Evolutionary conservation across 2,888 invertebrate genomes (phyloP).

Genomic region (Hirtodrosophila duncani): DNA sequence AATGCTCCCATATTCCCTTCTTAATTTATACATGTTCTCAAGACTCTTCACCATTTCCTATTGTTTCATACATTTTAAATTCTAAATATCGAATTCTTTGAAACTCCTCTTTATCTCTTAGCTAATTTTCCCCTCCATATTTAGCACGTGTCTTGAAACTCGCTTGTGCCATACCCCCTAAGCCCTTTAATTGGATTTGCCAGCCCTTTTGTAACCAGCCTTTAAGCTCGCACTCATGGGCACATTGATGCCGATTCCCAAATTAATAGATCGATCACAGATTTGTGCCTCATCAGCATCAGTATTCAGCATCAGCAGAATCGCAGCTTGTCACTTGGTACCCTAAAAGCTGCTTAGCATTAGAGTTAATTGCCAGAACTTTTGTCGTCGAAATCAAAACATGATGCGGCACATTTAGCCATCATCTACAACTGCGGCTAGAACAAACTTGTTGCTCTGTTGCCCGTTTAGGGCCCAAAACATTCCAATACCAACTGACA

Average conservation of each 20-base stretch:
- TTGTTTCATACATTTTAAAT: too few species aligned
- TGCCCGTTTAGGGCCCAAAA: conserved; percentile 10
- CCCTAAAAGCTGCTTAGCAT: conserved; percentile 57
- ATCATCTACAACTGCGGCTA: too few species aligned
- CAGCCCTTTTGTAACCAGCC: conserved; percentile 24
- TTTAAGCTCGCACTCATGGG: conserved; percentile 1
- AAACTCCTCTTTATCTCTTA: too few species aligned
- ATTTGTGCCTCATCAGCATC: conserved; percentile 29
- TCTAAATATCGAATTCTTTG: too few species aligned
- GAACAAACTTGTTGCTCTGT: conserved; percentile 5
- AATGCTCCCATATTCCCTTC: too few species aligned
- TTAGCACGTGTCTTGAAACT: not conserved
- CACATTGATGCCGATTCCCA: not conserved
- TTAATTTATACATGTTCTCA: too few species aligned
- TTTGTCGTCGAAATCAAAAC: conserved; percentile 37
- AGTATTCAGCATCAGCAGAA: conserved; percentile 13
- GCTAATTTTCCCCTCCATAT: too few species aligned
- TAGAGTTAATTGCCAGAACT: conserved; percentile 68
- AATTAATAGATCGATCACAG: conserved; percentile 26
- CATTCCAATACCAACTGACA: conserved; percentile 15
- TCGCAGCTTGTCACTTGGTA: conserved; percentile 37
- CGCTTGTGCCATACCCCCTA: conserved; percentile 26
- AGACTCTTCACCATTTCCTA: too few species aligned
- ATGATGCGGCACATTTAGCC: conserved; percentile 55
- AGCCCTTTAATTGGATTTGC: conserved; percentile 62